Evolutionary conservation across 1,140 invertebrate genomes (phyloP), one percentile per base, ranked within the genome.

Genomic region (Lutraria rhynchaena): DNA sequence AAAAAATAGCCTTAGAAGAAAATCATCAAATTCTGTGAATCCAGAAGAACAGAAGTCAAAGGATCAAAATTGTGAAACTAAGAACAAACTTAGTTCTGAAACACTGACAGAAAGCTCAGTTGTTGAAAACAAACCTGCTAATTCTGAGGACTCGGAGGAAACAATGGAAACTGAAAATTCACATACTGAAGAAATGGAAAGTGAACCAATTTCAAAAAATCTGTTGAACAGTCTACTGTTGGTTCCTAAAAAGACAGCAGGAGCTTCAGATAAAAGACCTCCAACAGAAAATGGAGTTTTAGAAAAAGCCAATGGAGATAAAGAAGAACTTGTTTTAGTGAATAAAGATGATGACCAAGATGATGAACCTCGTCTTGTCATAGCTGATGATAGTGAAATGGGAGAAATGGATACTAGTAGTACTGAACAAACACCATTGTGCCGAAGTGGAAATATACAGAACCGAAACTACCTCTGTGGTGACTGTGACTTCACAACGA

Each of bases 391-490:
- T 13, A 44, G 80, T 22, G 53, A 57, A 7, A 31, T 31, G 9
- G 37, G 57, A 17, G 69, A 58, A 15, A 73, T 73, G 53, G 70
- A 82, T 31, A 76, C 82, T 15, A 87, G 80, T 53, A 31, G 33
- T 9, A 73, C 29, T n/a, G 73, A 61, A 13, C 58, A 49, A 33
- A 24, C 65, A 3, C 57, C 55, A 5, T 46, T 76, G 3, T 41
- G 53, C 61, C 77, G 87, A 5, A 88, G 80, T 83, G 88, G 86
- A 29, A 89, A 89, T 67, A 88, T 88, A 57, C 88, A 88, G 65
- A 89, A 87, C 83, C 82, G 87, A n/a, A 88, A 85, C 9, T 91
- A 89, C 75, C 65, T 88, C 13, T 89, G 90, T 71, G 55, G 70
- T 24, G 82, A 84, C 27, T 89, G 89, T 84, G 84, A 86, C 22